phyloP scores from a whole-genome alignment of 2,888 invertebrate species.

The Hofmannophila pseudospretella region DNA sequence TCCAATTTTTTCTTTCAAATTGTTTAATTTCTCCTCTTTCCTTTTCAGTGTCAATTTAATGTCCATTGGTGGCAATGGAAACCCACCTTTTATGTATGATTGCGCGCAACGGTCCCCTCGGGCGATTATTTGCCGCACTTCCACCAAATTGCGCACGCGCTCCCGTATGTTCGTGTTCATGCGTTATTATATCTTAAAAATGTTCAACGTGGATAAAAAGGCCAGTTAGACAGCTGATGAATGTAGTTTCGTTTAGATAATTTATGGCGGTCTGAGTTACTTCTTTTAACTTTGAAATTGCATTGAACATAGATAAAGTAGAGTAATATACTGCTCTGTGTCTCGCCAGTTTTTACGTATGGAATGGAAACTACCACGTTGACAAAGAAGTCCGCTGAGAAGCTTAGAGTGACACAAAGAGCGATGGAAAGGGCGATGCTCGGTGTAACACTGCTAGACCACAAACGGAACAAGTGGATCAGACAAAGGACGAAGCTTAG shows the following conservation, averaged over 20 bases:
- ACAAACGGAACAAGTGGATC: too few relatives aligned
- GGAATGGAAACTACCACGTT: too few relatives aligned
- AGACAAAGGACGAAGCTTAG: too few relatives aligned
- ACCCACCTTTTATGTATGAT: constrained; percentile 35
- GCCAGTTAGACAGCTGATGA: constrained; percentile 32
- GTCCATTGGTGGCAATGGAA: background rate
- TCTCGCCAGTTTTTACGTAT: too few relatives aligned
- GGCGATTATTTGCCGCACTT: constrained; percentile 70
- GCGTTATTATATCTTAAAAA: constrained; percentile 35
- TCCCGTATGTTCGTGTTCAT: constrained; percentile 47
- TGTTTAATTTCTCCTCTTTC: too few relatives aligned
- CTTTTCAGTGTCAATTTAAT: background rate
- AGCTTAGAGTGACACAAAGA: too few relatives aligned
- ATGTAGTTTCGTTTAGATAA: background rate
- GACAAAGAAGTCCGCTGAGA: too few relatives aligned
- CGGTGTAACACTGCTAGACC: too few relatives aligned
- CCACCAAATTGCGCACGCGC: constrained; percentile 60
- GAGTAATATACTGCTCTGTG: too few relatives aligned
- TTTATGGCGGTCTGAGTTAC: background rate
- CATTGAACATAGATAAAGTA: too few relatives aligned
- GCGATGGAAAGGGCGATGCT: too few relatives aligned
- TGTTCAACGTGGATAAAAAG: constrained; percentile 34
- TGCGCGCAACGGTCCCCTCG: constrained; percentile 43
- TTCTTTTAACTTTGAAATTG: background rate
- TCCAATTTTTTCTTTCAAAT: too few relatives aligned